Base-by-base conservation (phyloP, 2,888 invertebrate species). In the Rotaria sp. region DNA sequence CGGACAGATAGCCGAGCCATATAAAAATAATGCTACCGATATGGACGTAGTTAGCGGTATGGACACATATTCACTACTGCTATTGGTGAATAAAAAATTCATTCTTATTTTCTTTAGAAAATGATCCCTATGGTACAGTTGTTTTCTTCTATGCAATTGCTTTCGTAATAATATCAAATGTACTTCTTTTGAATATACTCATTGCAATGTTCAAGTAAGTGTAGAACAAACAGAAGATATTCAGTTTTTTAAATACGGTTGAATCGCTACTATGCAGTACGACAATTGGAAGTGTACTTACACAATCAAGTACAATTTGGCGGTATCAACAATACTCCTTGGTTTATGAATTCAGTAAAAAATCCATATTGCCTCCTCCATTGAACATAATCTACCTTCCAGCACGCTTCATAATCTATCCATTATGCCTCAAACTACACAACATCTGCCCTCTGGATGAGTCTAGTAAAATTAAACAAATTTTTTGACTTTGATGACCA, bases 131-230 rank as follows among this genome's bases (percentile, higher is more conserved):
- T 35, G 80, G 80, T 15, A 11, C 80, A 41, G 5, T 45, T 80
- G 80, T 80, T 80, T 80, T 80, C 41, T 4, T 80, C 26, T 80
- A 45, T 80, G 80, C 80, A 1, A 80, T 80, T 24, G 26, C 4
- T 1, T 80, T 80, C 15, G 13, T 13, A n/a, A 24, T 80, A 2
- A 80, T 80, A 45, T 41, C 80, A 8, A 80, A 80, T 41, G 35
- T 80, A 13, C 80, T 80, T 41, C 45, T 80, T 24, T 10, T 80
- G 15, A 80, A 80, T 45, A 45, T 80, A 26, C 80, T 80, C 41
- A 45, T 80, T 4, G 80, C 80, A 1, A 80, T 80, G 80, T 80
- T 80, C n/a, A 80, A 80, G 80, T 80, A 45, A 26, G 30, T 41
- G 35, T 13, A 30, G 35, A 67, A 18, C 5, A 8, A 57, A 2